Evolutionary conservation across 53 echinoderm and acorn worm species (phyloP), one percentile per base, ranked within the genome.

Genomic region (Stichopus horrens): DNA sequence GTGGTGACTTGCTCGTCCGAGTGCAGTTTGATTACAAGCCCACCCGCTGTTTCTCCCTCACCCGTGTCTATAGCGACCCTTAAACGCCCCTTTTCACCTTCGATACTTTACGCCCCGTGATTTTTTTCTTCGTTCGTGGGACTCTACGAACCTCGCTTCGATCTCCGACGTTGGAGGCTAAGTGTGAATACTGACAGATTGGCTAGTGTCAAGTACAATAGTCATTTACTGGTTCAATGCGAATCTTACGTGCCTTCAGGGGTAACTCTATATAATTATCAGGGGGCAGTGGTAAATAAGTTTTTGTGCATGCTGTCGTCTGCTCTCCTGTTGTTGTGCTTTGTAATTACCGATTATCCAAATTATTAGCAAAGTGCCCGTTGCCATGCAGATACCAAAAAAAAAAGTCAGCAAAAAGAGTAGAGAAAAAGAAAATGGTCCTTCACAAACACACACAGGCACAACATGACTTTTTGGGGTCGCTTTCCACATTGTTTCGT

Each of bases 1-100:
- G 57, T 81, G 53, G 57, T 81, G 81, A 81, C 81, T 81, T 81
- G 58, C 19, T 55, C 81, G 57, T 55, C 53, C 81, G 58, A 81
- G 81, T 81, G 57, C 81, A 81, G 21, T 56, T 81, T 81, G 20
- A 81, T 81, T 81, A 81, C 81, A 81, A 81, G 81, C 55, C 81
- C 81, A 57, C 81, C 81, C 57, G 81, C 11, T 21, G 81, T 8
- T 81, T 81, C 58, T 57, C 81, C 81, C 22, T 52, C 81, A 81
- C 81, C 71, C 81, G 56, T 58, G 53, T 22, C n/a, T 58, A 58
- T 58, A 81, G 56, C 18, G 81, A 81, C 81, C 81, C 81, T 81
- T 57, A 81, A 81, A 81, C 55, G 81, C 81, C 81, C 59, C 81
- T 13, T 56, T 22, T 81, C 57, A 81, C 81, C 81, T 81, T 81